Evolutionary conservation across 2,888 invertebrate genomes (phyloP), one percentile per base, ranked within the genome.

Genomic region (Xanthorhoe designata): DNA sequence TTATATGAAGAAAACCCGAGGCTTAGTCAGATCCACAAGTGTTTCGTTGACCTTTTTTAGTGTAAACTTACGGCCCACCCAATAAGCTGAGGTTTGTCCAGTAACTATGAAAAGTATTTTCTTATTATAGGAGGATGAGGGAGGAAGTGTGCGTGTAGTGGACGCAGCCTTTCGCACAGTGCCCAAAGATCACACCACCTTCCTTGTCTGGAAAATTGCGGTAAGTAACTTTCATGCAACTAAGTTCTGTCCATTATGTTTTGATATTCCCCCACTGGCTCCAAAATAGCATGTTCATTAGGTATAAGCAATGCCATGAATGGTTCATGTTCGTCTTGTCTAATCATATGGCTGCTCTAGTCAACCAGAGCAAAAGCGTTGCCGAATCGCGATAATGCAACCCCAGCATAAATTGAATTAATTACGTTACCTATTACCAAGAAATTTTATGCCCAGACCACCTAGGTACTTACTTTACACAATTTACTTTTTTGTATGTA

Each of bases 201-300:
- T 98, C 91, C 95, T 96, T 72, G 95, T 98, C 66, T 98, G 98
- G 98, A 96, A 96, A 88, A 95, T 98, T 71, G 97, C 98, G 94
- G 97, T 97, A 89, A 91, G 89, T 81, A 50, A 24, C 49, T n/a
- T 9, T 17, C 19, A 35, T 9, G 9, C n/a, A n/a, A n/a, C n/a
- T n/a, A 24, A 24, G 24, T 24, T 24, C 24, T 24, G 4, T 24
- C 24, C 24, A 24, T 4, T 24, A 24, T 4, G 4, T 24, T 1
- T 24, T 24, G 24, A 4, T 24, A 24, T 24, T 24, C 24, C 24
- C n/a, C 24, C 24, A 24, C 24, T 24, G 24, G 24, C 24, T n/a
- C n/a, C n/a, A 4, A 24, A 24, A 24, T 24, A 24, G 2, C 4
- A 24, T 24, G 24, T 24, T 24, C 24, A 24, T 24, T 24, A n/a